These are phyloP conservation scores for Synergus gifuensis DNA, from an alignment of 2,888 invertebrate species.

Conservation along the genomic window DNA sequence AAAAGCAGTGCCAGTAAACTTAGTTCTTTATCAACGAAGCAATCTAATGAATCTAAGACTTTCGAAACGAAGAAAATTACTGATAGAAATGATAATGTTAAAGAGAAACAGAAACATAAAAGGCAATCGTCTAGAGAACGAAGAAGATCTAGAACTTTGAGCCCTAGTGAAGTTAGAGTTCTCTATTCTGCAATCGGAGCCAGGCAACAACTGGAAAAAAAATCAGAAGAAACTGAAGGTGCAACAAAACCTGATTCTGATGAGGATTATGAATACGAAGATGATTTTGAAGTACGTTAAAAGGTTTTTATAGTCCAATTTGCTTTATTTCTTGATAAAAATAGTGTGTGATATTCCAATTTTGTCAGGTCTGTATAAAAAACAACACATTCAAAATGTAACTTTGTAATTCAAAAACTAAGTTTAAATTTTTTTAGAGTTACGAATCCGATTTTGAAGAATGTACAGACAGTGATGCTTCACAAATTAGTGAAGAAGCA, in stretches of 20 bases:
- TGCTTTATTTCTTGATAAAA: not conserved
- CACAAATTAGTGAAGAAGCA: slow-evolving; percentile 68
- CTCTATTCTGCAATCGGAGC: slow-evolving; percentile 52
- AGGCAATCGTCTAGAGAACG: slow-evolving; percentile 60
- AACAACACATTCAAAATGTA: too few relatives aligned
- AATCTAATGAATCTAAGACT: slow-evolving; percentile 44
- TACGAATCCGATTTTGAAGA: slow-evolving; percentile 80
- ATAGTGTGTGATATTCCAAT: too few relatives aligned
- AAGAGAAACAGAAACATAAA: slow-evolving; percentile 31
- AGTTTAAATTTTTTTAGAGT: slow-evolving; percentile 69
- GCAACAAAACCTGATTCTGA: slow-evolving; percentile 50
- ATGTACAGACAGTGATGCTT: slow-evolving; percentile 68
- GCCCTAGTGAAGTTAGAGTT: slow-evolving; percentile 72
- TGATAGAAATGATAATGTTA: slow-evolving; percentile 23
- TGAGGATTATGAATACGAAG: slow-evolving; percentile 74
- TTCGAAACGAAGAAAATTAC: slow-evolving; percentile 32
- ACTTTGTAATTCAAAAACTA: slow-evolving; percentile 27
- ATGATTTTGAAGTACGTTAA: slow-evolving; percentile 78
- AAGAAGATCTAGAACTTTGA: slow-evolving; percentile 70
- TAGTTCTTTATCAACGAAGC: slow-evolving; percentile 44
- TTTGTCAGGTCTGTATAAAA: too few relatives aligned
- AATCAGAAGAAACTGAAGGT: slow-evolving; percentile 7
- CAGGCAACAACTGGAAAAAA: not conserved
- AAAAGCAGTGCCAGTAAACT: slow-evolving; percentile 56
- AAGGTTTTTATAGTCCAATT: not conserved